Base-by-base conservation (phyloP, 2,113 vertebrate species). In the Mungos mungo region DNA sequence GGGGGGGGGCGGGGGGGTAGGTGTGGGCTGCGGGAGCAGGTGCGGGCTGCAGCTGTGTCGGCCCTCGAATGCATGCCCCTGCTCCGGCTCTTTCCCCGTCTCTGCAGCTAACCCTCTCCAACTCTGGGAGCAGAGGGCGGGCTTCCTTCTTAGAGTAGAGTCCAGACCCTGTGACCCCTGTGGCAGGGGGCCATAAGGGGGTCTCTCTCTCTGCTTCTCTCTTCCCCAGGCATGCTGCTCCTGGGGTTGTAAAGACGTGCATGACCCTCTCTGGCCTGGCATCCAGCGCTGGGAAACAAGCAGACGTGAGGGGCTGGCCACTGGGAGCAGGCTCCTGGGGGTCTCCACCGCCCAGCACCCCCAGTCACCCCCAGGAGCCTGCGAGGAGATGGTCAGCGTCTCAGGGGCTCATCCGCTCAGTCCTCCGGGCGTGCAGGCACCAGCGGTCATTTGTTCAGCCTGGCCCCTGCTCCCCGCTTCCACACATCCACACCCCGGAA, bases 331-430 rank as follows among this genome's bases (percentile, higher is more conserved):
- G 15, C 33, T 19, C 50, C 1, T 0, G 45, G 4, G 31, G 0
- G 52, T 63, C 80, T 45, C 7, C 23, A 50, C 38, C 31, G 4
- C 76, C 33, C 60, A 23, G 27, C 18, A 9, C 7, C 60, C 15
- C 71, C 71, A 14, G 5, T 25, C 38, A 29, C 72, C 29, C n/a
- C 23, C 29, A 16, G 54, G 83, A 80, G 15, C 19, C 7, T 35
- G 18, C 0, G 9, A 63, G 38, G 45, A 35, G 13, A n/a, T 9
- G 0, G 2, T 7, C 14, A 13, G 0, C 3, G 19, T 29, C 29
- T 77, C 23, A 27, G 88, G 47, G 90, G 33, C 3, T 41, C 16
- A 13, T 82, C 66, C 11, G 2, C 15, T 14, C 13, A 16, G 7
- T 23, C 5, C 38, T 45, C 35, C 31, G 2, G 10, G 13, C 2